Percentiles rank a stretch among this genome's conserved stretches.
Evolutionary conservation across 2,797 vertebrate genomes (phyloP).

Genomic region (Smutsia temminckii): DNA sequence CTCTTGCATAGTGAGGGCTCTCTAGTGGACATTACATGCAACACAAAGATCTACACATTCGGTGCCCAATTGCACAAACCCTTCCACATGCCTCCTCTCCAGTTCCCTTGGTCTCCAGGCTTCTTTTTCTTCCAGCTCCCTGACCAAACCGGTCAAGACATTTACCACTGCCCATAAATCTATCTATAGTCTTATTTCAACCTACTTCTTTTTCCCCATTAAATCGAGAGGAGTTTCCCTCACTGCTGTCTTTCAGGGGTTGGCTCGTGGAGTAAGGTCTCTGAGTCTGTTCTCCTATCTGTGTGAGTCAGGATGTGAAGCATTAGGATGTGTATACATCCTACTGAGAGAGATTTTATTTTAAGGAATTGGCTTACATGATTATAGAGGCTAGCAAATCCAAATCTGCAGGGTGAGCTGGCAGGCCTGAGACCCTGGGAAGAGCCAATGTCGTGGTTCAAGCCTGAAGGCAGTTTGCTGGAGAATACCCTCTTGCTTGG

Average conservation of each 20-base stretch:
- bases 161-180: background rate
- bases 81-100: background rate
- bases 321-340: no score
- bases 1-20: background rate
- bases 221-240: background rate
- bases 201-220: background rate
- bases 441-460: background rate
- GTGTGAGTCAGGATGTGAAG: no score
- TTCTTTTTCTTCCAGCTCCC: background rate
- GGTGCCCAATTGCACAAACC: background rate
- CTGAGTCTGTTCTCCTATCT: background rate
- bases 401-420: background rate
- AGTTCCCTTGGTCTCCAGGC: background rate
- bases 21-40: no score
- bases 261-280: background rate
- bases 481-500: background rate
- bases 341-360: background rate
- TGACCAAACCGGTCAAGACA: background rate
- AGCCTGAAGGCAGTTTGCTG: background rate
- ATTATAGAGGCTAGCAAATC: background rate
- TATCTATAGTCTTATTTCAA: background rate
- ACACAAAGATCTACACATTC: background rate
- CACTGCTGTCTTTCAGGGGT: background rate
- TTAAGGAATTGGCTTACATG: background rate
- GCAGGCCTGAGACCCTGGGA: background rate